phyloP scores from a whole-genome alignment of 2,113 vertebrate species.

The Parotia lawesii region DNA sequence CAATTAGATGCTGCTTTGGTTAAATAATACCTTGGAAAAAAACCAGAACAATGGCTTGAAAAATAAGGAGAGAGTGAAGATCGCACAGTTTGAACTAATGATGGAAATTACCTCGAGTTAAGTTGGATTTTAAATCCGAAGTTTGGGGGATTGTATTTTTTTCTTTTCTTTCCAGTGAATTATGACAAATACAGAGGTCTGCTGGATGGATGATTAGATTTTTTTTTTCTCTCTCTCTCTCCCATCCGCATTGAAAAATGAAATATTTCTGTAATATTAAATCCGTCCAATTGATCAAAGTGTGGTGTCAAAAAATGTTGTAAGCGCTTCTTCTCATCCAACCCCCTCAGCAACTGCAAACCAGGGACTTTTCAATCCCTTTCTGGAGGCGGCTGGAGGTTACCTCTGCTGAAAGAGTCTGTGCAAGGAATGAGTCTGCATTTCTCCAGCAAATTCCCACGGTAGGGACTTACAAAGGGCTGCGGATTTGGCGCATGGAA shows the following conservation, averaged over 20 bases:
- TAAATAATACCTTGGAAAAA: slow-evolving; percentile 66
- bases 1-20: slow-evolving; percentile 66
- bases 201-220: slow-evolving; percentile 72
- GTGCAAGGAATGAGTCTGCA: slow-evolving; percentile 4
- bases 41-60: slow-evolving; percentile 30
- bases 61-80: slow-evolving; percentile 13
- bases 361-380: slow-evolving; percentile 34
- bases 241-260: slow-evolving; percentile 64
- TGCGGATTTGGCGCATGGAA: accelerated
- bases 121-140: slow-evolving; percentile 54
- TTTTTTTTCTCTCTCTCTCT: neutral
- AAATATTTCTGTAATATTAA: slow-evolving; percentile 81
- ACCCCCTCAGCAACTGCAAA: slow-evolving; percentile 29
- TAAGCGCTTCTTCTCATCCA: slow-evolving; percentile 65
- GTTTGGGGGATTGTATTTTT: neutral
- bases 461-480: neutral
- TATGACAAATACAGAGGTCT: slow-evolving; percentile 53
- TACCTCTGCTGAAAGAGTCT: neutral
- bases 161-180: slow-evolving; percentile 42
- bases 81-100: slow-evolving; percentile 54
- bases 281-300: slow-evolving; percentile 74
- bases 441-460: slow-evolving; percentile 2
- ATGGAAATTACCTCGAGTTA: slow-evolving; percentile 58
- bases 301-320: slow-evolving; percentile 64
- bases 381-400: neutral